Percentiles rank a stretch among this genome's conserved stretches.
Evolutionary conservation across 1,140 invertebrate genomes (phyloP).

Genomic region (Oedothorax gibbosus): DNA sequence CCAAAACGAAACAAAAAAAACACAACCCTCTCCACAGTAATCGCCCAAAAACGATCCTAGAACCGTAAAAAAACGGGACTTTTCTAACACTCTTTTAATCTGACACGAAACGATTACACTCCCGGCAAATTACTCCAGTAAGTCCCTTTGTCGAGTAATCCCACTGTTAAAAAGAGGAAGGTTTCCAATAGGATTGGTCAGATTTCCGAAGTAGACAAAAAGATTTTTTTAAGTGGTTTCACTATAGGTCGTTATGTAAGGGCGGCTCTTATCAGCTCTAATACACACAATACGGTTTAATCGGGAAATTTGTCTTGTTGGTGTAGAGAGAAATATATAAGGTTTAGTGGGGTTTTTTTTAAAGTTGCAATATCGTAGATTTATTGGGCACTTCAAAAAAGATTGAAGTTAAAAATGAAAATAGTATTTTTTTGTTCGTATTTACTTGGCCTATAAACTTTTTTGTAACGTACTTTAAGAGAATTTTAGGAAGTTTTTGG

Average conservation of each 20-base stretch:
- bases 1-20: conserved; percentile 6
- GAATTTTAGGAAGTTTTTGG: too few relatives aligned
- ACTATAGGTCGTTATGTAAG: conserved; percentile 25
- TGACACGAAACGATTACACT: conserved; percentile 51
- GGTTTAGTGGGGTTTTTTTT: background rate
- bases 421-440: too few relatives aligned
- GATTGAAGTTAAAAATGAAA: too few relatives aligned
- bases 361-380: background rate
- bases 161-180: conserved; percentile 40
- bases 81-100: conserved; percentile 59
- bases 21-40: background rate
- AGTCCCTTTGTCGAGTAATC: conserved; percentile 55
- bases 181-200: conserved; percentile 34
- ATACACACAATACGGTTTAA: conserved; percentile 55
- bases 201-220: conserved; percentile 30
- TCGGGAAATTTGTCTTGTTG: conserved; percentile 50
- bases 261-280: conserved; percentile 14
- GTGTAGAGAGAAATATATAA: conserved; percentile 2
- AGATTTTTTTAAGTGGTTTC: conserved; percentile 9
- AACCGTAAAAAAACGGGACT: conserved; percentile 41
- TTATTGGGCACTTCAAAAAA: conserved; percentile 43
- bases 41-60: conserved; percentile 21
- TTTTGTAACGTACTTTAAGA: too few relatives aligned
- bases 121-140: conserved; percentile 51
- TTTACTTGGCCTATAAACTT: too few relatives aligned